Evolutionary conservation across 1,140 invertebrate genomes (phyloP).

Genomic region (Sesamia nonagrioides): DNA sequence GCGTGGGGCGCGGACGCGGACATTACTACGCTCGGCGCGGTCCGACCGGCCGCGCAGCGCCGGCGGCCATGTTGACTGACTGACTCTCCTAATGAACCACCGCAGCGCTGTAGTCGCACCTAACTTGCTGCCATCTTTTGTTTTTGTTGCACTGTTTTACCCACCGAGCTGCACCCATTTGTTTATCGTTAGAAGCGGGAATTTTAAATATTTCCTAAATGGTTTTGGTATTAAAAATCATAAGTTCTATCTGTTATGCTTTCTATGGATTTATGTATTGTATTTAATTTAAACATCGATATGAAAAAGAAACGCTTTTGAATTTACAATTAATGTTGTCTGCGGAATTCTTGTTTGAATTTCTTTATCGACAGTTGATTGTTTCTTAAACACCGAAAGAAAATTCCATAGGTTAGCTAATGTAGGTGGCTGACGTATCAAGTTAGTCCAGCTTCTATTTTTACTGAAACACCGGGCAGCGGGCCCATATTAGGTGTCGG

Average conservation of each 20-base stretch:
- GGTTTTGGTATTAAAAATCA: not conserved
- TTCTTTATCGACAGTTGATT: not conserved
- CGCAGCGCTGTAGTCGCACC: slow-evolving; percentile 81
- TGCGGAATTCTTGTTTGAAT: not conserved
- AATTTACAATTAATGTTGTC: not conserved
- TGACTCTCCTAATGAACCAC: slow-evolving; percentile 69
- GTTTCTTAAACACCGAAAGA: slow-evolving; percentile 1
- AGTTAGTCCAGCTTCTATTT: slow-evolving; percentile 72
- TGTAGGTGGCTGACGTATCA: slow-evolving; percentile 26
- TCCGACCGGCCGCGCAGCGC: slow-evolving; percentile 88
- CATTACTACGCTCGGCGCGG: slow-evolving; percentile 82
- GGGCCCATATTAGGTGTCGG: slow-evolving; percentile 84
- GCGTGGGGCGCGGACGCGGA: slow-evolving; percentile 88
- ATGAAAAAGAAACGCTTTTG: not conserved
- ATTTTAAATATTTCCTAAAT: slow-evolving; percentile 54
- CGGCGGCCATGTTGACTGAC: slow-evolving; percentile 86
- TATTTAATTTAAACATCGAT: not conserved
- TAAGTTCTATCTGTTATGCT: not conserved
- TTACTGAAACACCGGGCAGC: slow-evolving; percentile 81
- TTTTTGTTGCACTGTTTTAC: slow-evolving; percentile 77
- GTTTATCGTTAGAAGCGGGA: slow-evolving; percentile 60
- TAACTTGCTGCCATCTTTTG: slow-evolving; percentile 71
- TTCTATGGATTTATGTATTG: not conserved
- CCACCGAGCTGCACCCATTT: slow-evolving; percentile 62
- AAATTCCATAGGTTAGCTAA: slow-evolving; percentile 28